Conservation (phyloP, 2,888 invertebrate genomes). For the Hirtodrosophila cameraria region DNA sequence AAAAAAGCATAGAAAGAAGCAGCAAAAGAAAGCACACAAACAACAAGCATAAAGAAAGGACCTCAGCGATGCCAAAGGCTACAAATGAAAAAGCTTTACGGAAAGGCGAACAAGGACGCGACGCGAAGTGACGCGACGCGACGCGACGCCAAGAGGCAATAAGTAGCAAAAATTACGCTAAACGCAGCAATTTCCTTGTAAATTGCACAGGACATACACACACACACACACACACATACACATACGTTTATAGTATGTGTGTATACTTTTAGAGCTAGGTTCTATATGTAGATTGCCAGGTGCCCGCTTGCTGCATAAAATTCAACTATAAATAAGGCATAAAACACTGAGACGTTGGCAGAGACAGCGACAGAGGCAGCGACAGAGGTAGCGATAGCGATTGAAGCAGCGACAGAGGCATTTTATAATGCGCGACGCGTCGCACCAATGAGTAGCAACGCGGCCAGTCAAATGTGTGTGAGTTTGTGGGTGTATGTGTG, state of each 20-base stretch:
- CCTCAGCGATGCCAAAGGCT: slow-evolving; percentile 45
- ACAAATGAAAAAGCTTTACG: slow-evolving; percentile 44
- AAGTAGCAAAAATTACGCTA: slow-evolving; percentile 79
- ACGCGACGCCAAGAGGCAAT: slow-evolving; percentile 66
- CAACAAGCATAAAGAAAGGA: slow-evolving; percentile 30
- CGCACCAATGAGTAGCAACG: slow-evolving; percentile 29
- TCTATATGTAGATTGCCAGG: slow-evolving; percentile 30
- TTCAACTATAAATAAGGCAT: slow-evolving; percentile 62
- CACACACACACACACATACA: slow-evolving; percentile 16
- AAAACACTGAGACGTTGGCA: slow-evolving; percentile 51
- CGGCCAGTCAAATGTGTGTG: not conserved
- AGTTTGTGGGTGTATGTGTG: slow-evolving; percentile 5
- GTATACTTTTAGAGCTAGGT: slow-evolving; percentile 4
- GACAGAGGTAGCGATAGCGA: too few species aligned
- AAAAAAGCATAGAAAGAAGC: too few species aligned
- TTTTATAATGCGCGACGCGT: slow-evolving; percentile 60
- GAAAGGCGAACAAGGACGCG: not conserved
- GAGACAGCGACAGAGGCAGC: too few species aligned
- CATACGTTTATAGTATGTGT: slow-evolving; percentile 16
- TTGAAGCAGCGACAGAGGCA: slow-evolving; percentile 30
- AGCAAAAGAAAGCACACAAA: not conserved
- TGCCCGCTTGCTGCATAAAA: slow-evolving; percentile 41
- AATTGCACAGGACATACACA: slow-evolving; percentile 55
- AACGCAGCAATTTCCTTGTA: slow-evolving; percentile 75
- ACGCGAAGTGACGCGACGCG: not conserved